These are phyloP conservation scores for Drosophila robusta DNA, from an alignment of 2,888 invertebrate genomes.

Conservation along the genomic window DNA sequence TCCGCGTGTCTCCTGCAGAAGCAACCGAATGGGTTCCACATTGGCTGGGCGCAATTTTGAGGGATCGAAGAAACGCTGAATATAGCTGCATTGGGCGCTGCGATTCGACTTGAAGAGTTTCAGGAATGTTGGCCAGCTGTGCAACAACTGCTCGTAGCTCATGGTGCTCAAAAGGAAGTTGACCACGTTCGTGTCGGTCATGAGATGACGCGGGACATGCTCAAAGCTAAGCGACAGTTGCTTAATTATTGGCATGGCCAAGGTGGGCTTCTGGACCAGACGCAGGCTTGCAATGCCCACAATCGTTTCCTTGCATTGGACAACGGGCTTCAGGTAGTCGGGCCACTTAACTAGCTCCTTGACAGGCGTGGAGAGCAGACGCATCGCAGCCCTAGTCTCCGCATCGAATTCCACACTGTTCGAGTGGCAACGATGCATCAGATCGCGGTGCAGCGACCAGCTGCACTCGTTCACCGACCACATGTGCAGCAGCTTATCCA, in stretches of 20 bases:
- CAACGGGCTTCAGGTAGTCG: slow-evolving; percentile 30
- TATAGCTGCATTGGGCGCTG: neutral
- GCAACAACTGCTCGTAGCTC: slow-evolving; percentile 72
- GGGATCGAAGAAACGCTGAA: slow-evolving; percentile 35
- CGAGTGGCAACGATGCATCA: slow-evolving; percentile 78
- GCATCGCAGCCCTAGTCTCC: slow-evolving; percentile 42
- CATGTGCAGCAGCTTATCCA: slow-evolving; percentile 66
- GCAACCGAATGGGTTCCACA: slow-evolving; percentile 73
- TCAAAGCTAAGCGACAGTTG: slow-evolving; percentile 57
- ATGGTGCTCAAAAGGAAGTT: slow-evolving; percentile 70
- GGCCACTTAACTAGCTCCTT: slow-evolving; percentile 51
- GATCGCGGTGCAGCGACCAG: slow-evolving; percentile 67
- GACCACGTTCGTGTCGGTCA: slow-evolving; percentile 55
- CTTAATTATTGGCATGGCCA: slow-evolving; percentile 67
- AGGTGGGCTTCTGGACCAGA: slow-evolving; percentile 43
- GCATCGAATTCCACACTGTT: slow-evolving; percentile 33
- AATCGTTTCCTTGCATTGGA: slow-evolving; percentile 24
- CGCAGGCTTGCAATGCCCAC: slow-evolving; percentile 72
- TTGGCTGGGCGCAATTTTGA: slow-evolving; percentile 59
- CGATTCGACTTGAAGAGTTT: slow-evolving; percentile 23
- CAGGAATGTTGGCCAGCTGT: slow-evolving; percentile 56
- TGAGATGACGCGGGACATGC: slow-evolving; percentile 77
- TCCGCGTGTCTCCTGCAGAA: slow-evolving; percentile 61
- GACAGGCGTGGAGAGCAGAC: slow-evolving; percentile 33
- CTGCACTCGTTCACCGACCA: slow-evolving; percentile 67